These are phyloP conservation scores for Disparrhopalites patrizii DNA, from an alignment of 2,888 invertebrate species.

Conservation along the genomic window DNA sequence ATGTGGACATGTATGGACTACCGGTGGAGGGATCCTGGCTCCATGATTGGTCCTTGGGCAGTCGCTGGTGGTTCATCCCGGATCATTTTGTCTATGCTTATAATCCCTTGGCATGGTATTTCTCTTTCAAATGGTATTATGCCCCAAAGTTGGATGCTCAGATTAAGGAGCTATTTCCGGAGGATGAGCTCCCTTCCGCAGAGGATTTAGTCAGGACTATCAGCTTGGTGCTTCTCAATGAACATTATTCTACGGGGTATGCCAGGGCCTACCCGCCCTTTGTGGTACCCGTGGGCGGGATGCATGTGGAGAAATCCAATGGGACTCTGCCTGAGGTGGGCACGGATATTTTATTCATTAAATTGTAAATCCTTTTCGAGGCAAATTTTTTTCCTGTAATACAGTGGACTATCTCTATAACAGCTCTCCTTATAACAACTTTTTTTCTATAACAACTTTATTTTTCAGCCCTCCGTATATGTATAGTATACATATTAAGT, in stretches of 20 bases:
- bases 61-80: conserved; percentile 15
- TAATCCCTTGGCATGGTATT: conserved; percentile 26
- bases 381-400: too few relatives aligned
- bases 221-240: conserved; percentile 11
- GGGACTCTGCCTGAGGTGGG: conserved; percentile 5
- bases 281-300: conserved; percentile 13
- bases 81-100: conserved; percentile 31
- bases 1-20: conserved; percentile 27
- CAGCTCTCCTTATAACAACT: too few relatives aligned
- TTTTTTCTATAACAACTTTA: too few relatives aligned
- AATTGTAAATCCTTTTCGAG: too few relatives aligned
- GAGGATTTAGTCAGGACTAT: conserved; percentile 23
- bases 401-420: too few relatives aligned
- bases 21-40: conserved; percentile 29
- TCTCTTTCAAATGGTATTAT: conserved; percentile 20
- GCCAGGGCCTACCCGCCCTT: conserved; percentile 7
- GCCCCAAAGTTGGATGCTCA: conserved; percentile 35
- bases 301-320: neutral
- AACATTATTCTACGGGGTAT: conserved; percentile 11
- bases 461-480: too few relatives aligned
- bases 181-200: conserved; percentile 29
- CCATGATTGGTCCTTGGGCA: conserved; percentile 23
- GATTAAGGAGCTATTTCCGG: conserved; percentile 16
- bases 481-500: too few relatives aligned
- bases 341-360: too few relatives aligned